phyloP scores from a whole-genome alignment of 1,140 invertebrate species.

The Neodiprion pinetum region DNA sequence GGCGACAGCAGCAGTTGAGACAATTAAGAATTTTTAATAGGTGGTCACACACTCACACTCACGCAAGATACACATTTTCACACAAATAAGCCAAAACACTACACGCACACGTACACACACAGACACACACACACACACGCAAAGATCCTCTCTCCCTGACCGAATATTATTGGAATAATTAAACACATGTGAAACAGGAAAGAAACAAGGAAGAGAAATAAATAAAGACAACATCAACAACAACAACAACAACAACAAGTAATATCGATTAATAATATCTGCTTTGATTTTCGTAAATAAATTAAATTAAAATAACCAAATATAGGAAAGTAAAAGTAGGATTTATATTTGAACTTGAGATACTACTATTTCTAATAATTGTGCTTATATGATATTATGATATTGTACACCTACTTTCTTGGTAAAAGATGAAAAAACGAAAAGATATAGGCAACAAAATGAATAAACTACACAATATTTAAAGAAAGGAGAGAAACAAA shows the following conservation, averaged over 20 bases:
- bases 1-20: constrained; percentile 50
- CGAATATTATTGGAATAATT: constrained; percentile 10
- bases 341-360: constrained; percentile 60
- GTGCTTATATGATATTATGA: constrained; percentile 57
- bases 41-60: constrained; percentile 57
- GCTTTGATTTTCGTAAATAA: constrained; percentile 59
- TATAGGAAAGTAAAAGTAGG: constrained; percentile 61
- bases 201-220: constrained; percentile 47
- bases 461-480: constrained; percentile 11
- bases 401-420: constrained; percentile 57
- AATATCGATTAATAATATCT: constrained; percentile 48
- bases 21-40: constrained; percentile 49
- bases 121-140: neutral
- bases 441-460: constrained; percentile 15
- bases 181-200: constrained; percentile 36
- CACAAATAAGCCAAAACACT: constrained; percentile 8
- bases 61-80: constrained; percentile 47
- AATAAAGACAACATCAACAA: constrained; percentile 40
- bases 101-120: neutral
- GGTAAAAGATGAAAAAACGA: constrained; percentile 44
- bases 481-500: constrained; percentile 28
- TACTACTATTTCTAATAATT: constrained; percentile 60
- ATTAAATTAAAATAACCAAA: constrained; percentile 36
- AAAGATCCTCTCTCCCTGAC: neutral
- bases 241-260: constrained; percentile 49